phyloP scores from a whole-genome alignment of 2,797 vertebrate species.

The Gastrophryne carolinensis region DNA sequence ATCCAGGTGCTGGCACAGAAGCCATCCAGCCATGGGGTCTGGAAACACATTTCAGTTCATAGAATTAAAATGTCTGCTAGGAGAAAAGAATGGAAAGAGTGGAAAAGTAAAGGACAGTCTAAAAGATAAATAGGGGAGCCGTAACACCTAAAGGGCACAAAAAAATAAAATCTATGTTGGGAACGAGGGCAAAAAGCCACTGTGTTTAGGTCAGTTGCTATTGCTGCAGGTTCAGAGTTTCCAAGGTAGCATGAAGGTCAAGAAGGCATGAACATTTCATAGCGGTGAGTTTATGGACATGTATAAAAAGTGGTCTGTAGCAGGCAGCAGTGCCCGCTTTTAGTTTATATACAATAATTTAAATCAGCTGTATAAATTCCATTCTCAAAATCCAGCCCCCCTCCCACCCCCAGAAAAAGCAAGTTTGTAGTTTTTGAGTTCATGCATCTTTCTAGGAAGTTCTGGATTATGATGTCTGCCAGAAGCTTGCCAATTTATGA shows the following conservation, averaged over 20 bases:
- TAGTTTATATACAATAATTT: slow-evolving; percentile 93
- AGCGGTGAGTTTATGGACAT: slow-evolving; percentile 68
- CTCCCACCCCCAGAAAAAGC: too few relatives aligned
- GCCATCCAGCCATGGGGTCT: neutral
- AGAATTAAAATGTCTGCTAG: slow-evolving; percentile 27
- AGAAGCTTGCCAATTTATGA: slow-evolving; percentile 55
- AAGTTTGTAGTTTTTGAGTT: slow-evolving; percentile 67
- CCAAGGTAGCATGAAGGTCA: slow-evolving; percentile 55
- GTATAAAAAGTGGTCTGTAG: slow-evolving; percentile 81
- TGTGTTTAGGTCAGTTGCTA: slow-evolving; percentile 67
- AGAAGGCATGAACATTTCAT: slow-evolving; percentile 63
- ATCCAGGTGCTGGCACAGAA: neutral
- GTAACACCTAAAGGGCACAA: slow-evolving; percentile 51
- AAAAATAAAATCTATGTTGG: too few relatives aligned
- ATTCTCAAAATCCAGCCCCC: slow-evolving; percentile 70
- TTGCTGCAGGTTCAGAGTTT: slow-evolving; percentile 69
- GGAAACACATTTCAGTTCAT: neutral
- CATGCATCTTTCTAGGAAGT: slow-evolving; percentile 78
- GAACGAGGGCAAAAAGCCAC: too few relatives aligned
- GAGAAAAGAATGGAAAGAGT: neutral
- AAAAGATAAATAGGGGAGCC: slow-evolving; percentile 50
- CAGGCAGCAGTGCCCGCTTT: slow-evolving; percentile 68
- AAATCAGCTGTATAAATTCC: slow-evolving; percentile 77
- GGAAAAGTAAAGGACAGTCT: neutral
- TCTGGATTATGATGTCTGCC: slow-evolving; percentile 70